Evolutionary conservation across 2,888 invertebrate genomes (phyloP), one percentile per base, ranked within the genome.

Genomic region (Petrolisthes cinctipes): DNA sequence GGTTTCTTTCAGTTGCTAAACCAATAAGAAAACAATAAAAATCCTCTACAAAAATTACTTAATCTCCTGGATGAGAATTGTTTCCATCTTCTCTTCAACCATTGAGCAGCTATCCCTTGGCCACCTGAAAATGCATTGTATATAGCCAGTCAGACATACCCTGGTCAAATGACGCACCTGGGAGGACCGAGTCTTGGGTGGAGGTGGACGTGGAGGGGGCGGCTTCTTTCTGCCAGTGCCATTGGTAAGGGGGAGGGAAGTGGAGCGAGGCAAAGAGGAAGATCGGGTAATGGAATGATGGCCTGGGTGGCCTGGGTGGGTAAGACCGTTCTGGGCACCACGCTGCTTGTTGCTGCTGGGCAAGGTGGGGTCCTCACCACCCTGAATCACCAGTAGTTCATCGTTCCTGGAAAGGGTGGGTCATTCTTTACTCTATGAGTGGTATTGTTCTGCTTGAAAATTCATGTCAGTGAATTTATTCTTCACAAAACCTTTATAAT

Each of bases 171-270:
- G 37, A 61, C 61, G 17, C 20, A 71, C 71, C 71, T 71, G 71
- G 20, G 14, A n/a, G 20, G 14, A 20, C 7, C 71, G 71, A n/a
- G 14, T 71, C 20, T 71, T 71, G 71, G 71, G 71, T n/a, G 87
- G 87, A 4, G 87, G 87, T 17, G 87, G 87, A 57, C 84, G 79
- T n/a, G 84, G 84, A 23, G 87, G 87, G 11, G 87, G 87, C 4
- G 71, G 61, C 53, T 68, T 78, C 76, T 76, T 84, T 68, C 76
- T 88, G 57, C 51, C 80, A 17, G 51, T n/a, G 53, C 84, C 68
- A 53, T 84, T 88, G 81, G 80, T 75, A 68, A 88, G 82, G n/a
- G 84, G 84, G 7, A 88, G 61, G 51, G 87, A 88, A 3, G 84
- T 76, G 37, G 87, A 88, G 23, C 87, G 80, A 11, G 84, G 57